Base-by-base conservation (phyloP, 2,888 invertebrate genomes). In the Clivina fossor region DNA sequence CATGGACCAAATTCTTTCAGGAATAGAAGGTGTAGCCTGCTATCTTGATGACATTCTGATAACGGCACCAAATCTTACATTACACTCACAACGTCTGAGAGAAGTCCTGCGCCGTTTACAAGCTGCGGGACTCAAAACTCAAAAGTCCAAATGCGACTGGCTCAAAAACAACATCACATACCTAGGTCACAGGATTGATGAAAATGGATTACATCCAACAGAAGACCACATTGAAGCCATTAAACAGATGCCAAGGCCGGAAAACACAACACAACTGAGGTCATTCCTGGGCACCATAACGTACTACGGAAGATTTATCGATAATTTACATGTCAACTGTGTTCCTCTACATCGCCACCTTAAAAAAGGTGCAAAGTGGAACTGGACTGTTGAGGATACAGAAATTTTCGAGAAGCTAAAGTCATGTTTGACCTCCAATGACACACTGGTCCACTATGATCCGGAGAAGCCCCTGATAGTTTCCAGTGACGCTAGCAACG, bases 401-500 rank as follows among this genome's bases (percentile, higher is more conserved):
- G 18, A 56, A 15, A 20, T 55, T 20, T 61, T 61, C 55, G 43
- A 43, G n/a, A 43, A 49, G 9, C 24, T 61, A 13, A 60, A 58
- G 53, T 33, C 50, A 7, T 41, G 16, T 18, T 35, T 61, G 28
- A 53, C 56, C 16, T 58, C 59, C 5, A 30, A 32, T 16, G 46
- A 57, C 24, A 57, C 56, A 8, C 35, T 62, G 18, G 56, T 60
- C 7, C 62, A 59, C 30, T 62, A 56, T 13, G 50, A 60, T 41
- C 46, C 47, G 26, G 22, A 50, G 2, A 13, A 50, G 20, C 57
- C 54, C 4, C 11, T 58, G 9, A 28, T 46, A 19, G 11, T 60
- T 18, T 20, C 60, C 4, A 56, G 58, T 46, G 60, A 60, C 62
- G 72, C 72, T 1, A 69, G 67, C n/a, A 64, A 66, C 8, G 58